A percentile compares a stretch with the other conserved stretches of the same genome.
Conservation (phyloP, 2,797 vertebrate species). For the Chaetophractus vellerosus region DNA sequence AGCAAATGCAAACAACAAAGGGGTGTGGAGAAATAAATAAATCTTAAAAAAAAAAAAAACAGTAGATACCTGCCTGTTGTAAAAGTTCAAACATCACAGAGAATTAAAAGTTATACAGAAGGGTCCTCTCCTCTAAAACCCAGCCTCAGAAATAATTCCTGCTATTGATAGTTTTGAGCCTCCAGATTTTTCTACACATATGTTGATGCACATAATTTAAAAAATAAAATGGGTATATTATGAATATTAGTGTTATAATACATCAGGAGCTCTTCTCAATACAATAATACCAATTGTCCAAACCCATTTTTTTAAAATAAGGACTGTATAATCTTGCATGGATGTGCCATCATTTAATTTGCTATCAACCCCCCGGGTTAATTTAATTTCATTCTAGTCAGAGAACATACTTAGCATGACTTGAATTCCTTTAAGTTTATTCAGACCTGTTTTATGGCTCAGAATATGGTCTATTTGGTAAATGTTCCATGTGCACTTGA, state of each 20-base stretch:
- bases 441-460: background rate
- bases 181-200: background rate
- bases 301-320: background rate
- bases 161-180: background rate
- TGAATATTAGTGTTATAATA: background rate
- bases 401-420: background rate
- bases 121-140: background rate
- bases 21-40: no score
- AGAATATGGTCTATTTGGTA: background rate
- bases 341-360: background rate
- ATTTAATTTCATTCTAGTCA: background rate
- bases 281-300: background rate
- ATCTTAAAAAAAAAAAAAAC: no score
- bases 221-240: background rate
- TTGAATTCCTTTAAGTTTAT: background rate
- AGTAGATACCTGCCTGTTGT: background rate
- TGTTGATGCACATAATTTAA: background rate
- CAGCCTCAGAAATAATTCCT: background rate
- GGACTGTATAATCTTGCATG: background rate
- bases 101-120: background rate
- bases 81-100: background rate
- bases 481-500: background rate
- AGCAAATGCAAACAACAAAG: no score
- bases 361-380: background rate
- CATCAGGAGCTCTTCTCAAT: background rate